phyloP scores from a whole-genome alignment of 2,888 invertebrate species.

The Cerceris ruficornis region DNA sequence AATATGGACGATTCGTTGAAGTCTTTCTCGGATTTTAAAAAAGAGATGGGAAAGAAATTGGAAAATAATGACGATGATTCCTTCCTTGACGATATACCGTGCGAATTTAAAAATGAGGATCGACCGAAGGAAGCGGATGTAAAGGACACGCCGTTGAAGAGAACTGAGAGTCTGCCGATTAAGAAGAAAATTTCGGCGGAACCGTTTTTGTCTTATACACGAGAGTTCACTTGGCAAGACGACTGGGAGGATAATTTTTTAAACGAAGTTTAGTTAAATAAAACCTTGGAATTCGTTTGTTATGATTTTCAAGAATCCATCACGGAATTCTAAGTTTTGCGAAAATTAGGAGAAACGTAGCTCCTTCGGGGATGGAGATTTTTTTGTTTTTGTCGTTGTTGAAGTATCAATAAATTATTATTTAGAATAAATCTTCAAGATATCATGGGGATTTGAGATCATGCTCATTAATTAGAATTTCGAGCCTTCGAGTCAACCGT shows the following conservation, averaged over 20 bases:
- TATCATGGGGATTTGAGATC: too few relatives aligned
- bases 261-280: too few relatives aligned
- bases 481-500: too few relatives aligned
- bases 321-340: conserved; percentile 22
- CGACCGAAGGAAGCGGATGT: background rate
- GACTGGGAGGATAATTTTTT: background rate
- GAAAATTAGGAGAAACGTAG: background rate
- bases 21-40: conserved; percentile 23
- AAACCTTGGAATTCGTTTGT: background rate
- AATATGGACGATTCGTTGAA: conserved; percentile 2
- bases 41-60: conserved; percentile 6
- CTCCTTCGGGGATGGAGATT: too few relatives aligned
- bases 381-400: background rate
- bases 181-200: conserved; percentile 46
- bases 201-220: conserved; percentile 29
- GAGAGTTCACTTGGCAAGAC: conserved; percentile 10
- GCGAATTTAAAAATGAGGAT: background rate
- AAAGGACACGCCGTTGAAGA: background rate
- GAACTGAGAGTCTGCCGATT: background rate
- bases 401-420: too few relatives aligned
- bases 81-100: background rate
- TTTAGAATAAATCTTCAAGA: too few relatives aligned
- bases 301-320: conserved; percentile 4
- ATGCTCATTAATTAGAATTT: too few relatives aligned
- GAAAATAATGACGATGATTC: background rate